Conservation (phyloP, 2,113 vertebrate genomes). For the Dromaius novaehollandiae region DNA sequence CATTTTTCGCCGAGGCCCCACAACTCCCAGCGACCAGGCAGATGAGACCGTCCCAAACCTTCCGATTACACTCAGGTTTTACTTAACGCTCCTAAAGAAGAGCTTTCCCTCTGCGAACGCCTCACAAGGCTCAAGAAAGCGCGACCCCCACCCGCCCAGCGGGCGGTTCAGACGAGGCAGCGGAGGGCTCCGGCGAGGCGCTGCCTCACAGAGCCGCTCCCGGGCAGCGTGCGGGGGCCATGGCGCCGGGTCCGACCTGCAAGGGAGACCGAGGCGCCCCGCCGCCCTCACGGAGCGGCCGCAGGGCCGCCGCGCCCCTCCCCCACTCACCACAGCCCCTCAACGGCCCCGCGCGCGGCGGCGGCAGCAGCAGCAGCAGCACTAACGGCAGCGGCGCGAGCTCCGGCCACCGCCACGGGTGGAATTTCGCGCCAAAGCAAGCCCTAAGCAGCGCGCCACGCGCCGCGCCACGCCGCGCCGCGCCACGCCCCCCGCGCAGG, state of each 20-base stretch:
- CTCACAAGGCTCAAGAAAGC: neutral
- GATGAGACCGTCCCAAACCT: no score
- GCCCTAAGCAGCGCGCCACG: neutral
- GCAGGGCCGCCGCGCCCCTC: fast-evolving
- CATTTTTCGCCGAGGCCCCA: neutral
- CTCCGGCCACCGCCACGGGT: fast-evolving
- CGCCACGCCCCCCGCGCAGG: neutral
- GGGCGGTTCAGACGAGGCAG: no score
- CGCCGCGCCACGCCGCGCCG: constrained; percentile 38
- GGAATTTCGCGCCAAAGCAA: constrained; percentile 71
- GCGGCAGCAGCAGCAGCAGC: neutral
- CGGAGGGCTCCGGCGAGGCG: no score
- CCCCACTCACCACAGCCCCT: neutral
- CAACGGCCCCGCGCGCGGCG: neutral
- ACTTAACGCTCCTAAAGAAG: neutral
- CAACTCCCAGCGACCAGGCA: neutral
- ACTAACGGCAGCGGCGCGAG: neutral
- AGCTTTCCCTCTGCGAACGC: neutral
- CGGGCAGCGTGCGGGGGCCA: no score
- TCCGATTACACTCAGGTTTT: neutral
- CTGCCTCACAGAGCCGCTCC: neutral
- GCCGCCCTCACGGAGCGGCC: neutral
- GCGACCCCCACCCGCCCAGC: neutral
- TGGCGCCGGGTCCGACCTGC: fast-evolving
- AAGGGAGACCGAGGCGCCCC: no score